phyloP scores from a whole-genome alignment of 2,113 vertebrate genomes.

The Panthera tigris region DNA sequence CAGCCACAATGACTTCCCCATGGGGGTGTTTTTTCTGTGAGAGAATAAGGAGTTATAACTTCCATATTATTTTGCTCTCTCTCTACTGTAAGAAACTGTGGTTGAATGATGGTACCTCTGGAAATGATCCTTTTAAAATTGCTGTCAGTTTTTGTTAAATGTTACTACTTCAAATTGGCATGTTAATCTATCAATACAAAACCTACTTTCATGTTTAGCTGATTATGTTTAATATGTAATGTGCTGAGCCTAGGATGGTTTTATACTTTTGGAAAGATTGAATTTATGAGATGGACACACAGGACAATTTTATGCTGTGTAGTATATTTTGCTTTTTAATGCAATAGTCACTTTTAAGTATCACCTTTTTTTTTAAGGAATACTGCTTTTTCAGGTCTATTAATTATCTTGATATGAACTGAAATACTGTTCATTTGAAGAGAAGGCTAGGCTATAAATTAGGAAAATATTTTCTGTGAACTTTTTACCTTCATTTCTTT shows the following conservation, averaged over 20 bases:
- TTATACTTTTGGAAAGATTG: not conserved
- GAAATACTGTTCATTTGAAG: constrained; percentile 32
- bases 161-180: not conserved
- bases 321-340: constrained; percentile 46
- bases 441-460: constrained; percentile 38
- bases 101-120: not conserved
- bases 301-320: constrained; percentile 17
- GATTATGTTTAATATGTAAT: constrained; percentile 23
- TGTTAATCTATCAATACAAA: not conserved
- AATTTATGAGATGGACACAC: not conserved
- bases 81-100: not conserved
- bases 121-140: constrained; percentile 23
- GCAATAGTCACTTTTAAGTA: constrained; percentile 14
- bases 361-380: constrained; percentile 15
- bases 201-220: not conserved
- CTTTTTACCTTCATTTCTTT: constrained; percentile 60
- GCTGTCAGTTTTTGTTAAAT: constrained; percentile 45
- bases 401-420: constrained; percentile 40
- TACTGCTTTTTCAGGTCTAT: constrained; percentile 4
- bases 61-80: not conserved
- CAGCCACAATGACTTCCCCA: not conserved
- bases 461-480: constrained; percentile 43
- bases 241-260: not conserved
- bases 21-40: not conserved
- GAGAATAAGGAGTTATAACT: not conserved